These are phyloP conservation scores for Oreotrochilus melanogaster DNA, from an alignment of 2,113 vertebrate species.

Conservation along the genomic window DNA sequence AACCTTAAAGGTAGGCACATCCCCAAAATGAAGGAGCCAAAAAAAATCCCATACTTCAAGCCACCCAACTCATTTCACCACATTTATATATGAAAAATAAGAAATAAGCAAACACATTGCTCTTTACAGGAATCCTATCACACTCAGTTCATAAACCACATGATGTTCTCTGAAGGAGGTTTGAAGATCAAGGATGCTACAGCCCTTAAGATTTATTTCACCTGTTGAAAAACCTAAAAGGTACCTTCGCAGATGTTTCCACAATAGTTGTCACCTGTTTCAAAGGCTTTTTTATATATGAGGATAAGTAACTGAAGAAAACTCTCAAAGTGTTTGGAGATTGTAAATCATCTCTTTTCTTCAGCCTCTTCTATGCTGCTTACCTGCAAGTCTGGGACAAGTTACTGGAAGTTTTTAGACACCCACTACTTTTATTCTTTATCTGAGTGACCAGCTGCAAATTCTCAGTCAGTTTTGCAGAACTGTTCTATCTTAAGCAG, in stretches of 20 bases:
- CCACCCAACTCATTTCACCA: not conserved
- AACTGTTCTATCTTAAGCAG: not conserved
- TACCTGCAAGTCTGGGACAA: not conserved
- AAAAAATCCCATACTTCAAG: not conserved
- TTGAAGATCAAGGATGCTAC: not conserved
- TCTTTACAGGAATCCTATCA: not conserved
- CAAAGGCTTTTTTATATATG: not conserved
- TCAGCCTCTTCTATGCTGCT: not conserved
- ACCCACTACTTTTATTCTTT: not conserved
- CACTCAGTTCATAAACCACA: not conserved
- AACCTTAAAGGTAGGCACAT: not conserved
- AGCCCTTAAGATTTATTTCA: not conserved
- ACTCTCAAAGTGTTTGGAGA: not conserved
- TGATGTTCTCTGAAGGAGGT: not conserved
- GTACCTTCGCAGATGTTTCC: not conserved
- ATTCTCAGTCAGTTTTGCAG: not conserved
- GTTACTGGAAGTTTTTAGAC: not conserved
- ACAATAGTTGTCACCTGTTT: not conserved
- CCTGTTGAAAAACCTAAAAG: not conserved
- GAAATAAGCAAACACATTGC: accelerated
- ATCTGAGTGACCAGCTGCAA: not conserved
- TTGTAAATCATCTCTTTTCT: not conserved
- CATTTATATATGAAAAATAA: not conserved
- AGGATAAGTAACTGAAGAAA: not conserved
- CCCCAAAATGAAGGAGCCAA: not conserved